Evolutionary conservation across 2,888 invertebrate species (phyloP).

Genomic region (Idaea straminata): DNA sequence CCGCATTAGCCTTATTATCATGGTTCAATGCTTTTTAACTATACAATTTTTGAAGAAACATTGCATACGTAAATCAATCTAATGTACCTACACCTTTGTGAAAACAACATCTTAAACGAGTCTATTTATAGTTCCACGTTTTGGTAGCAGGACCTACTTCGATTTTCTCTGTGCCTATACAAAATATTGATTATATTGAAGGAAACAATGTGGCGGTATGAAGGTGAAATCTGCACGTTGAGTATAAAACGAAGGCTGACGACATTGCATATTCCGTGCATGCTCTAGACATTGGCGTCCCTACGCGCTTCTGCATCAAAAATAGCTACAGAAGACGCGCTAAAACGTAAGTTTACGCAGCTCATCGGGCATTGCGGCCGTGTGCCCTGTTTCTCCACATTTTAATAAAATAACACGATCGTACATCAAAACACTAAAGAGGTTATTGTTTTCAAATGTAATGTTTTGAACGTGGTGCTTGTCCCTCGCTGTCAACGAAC

Average conservation of each 20-base stretch:
- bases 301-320: conserved; percentile 78
- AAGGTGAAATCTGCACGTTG: conserved; percentile 39
- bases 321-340: conserved; percentile 76
- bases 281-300: conserved; percentile 79
- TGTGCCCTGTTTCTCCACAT: conserved; percentile 37
- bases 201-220: conserved; percentile 20
- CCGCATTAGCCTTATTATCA: no score
- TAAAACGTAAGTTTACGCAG: conserved; percentile 71
- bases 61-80: no score
- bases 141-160: background rate
- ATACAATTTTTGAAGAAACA: no score
- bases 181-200: background rate
- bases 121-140: no score
- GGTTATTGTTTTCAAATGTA: conserved; percentile 35
- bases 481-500: conserved; percentile 71
- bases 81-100: no score
- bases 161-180: background rate
- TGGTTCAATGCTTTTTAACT: no score
- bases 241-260: conserved; percentile 66
- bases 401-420: conserved; percentile 29
- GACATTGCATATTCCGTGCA: conserved; percentile 79
- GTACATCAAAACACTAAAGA: conserved; percentile 20
- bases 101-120: no score
- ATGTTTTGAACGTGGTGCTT: conserved; percentile 42
- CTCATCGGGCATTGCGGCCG: conserved; percentile 64